Evolutionary conservation across 2,797 vertebrate genomes (phyloP).

Genomic region (Limosa lapponica): DNA sequence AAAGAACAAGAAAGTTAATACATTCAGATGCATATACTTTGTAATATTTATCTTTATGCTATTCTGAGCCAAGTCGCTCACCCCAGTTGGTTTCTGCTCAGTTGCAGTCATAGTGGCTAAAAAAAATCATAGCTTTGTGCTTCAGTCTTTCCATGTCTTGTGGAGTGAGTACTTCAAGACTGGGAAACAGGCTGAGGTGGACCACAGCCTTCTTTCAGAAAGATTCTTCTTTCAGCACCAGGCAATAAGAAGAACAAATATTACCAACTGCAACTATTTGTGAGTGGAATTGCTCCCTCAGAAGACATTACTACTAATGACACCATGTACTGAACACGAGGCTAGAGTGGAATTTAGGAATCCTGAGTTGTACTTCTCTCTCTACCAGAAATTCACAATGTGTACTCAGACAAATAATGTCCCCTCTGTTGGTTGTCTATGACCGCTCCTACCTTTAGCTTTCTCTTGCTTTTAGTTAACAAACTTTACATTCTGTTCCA

Average conservation of each 20-base stretch:
- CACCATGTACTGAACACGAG: not conserved
- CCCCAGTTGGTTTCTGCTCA: not conserved
- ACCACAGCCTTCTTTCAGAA: not conserved
- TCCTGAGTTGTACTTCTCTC: not conserved
- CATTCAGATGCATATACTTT: not conserved
- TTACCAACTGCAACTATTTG: not conserved
- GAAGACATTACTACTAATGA: not conserved
- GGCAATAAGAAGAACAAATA: not conserved
- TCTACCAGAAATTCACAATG: not conserved
- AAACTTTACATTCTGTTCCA: not conserved
- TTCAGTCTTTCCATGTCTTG: not conserved
- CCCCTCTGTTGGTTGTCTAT: not conserved
- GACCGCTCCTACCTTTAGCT: not conserved
- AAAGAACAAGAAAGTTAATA: not conserved
- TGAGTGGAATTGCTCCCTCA: not conserved
- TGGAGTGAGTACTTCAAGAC: fast-evolving
- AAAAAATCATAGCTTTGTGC: not conserved
- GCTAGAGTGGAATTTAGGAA: not conserved
- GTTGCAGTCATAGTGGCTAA: not conserved
- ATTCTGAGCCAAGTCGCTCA: not conserved
- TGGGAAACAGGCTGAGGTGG: not conserved
- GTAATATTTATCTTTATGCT: not conserved
- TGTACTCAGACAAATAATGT: not conserved
- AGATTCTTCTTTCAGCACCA: not conserved
- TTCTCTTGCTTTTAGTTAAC: not conserved